phyloP scores from a whole-genome alignment of 2,797 vertebrate species.

The Acanthornis magna region DNA sequence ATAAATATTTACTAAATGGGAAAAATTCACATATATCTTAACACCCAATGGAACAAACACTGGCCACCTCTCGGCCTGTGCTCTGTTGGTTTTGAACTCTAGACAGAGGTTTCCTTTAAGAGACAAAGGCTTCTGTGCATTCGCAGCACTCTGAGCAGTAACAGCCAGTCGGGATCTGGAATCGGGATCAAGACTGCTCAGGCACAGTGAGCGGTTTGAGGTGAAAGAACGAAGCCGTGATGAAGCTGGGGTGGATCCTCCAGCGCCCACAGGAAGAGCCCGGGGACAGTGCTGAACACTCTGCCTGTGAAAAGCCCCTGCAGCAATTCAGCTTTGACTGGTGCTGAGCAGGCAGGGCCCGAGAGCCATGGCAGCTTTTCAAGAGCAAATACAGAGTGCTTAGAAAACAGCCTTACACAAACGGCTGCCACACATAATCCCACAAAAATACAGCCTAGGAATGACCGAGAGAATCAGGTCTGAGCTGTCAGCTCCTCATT shows the following conservation, averaged over 20 bases:
- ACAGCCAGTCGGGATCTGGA: neutral
- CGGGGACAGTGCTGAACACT: rapidly evolving
- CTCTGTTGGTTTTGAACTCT: neutral
- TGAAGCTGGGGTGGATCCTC: neutral
- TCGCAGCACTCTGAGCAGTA: neutral
- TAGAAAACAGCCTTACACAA: neutral
- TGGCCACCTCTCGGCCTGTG: neutral
- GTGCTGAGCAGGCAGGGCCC: neutral
- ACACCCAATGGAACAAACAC: neutral
- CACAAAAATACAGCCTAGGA: neutral
- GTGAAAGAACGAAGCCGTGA: neutral
- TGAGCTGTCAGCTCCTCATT: neutral
- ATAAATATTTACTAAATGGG: neutral
- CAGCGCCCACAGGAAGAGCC: neutral
- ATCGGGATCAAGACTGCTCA: neutral
- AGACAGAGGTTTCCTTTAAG: neutral
- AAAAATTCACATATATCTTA: neutral
- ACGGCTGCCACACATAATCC: neutral
- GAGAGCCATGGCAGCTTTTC: neutral
- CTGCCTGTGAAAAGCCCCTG: neutral
- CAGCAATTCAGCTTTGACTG: neutral
- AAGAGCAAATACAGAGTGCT: neutral
- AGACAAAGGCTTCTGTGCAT: neutral
- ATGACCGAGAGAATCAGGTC: neutral
- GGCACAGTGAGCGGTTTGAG: neutral